Evolutionary conservation across 2,797 vertebrate genomes (phyloP), one percentile per base, ranked within the genome.

Genomic region (Kryptolebias ocellatus): DNA sequence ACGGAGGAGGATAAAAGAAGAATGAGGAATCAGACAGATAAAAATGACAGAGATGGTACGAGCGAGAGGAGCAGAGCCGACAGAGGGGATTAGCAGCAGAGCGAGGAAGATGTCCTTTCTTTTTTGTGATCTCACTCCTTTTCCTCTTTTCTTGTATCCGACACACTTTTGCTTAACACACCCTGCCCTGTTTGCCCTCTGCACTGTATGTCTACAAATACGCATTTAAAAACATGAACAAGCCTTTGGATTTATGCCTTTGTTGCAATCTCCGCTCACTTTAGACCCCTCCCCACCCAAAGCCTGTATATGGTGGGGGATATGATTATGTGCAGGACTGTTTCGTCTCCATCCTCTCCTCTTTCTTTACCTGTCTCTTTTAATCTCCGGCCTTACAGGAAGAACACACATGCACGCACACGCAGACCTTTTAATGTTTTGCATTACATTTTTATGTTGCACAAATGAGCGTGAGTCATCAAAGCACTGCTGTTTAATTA

Each of bases 191-290:
- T 54, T 34, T 58, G 66, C 63, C 65, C 58, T 76, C 74, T 59
- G 16, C 56, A 16, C 52, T 56, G 65, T 39, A 55, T 18, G 60
- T 72, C 46, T 50, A 66, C 51, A 64, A 67, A 79, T 34, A 42
- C 55, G 52, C 58, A 60, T 59, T 59, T 64, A 69, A 65, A 70
- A 70, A 68, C 66, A 61, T 60, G 70, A 67, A 70, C 84, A 79
- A 78, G 83, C 73, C 82, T 89, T 77, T 83, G 77, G 71, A 83
- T 76, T 90, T 89, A 85, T 72, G 71, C 49, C 56, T 80, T 81
- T 79, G 76, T 80, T 80, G 72, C 63, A 47, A 80, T 65, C 39
- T 76, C 77, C 59, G 34, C 78, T 80, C 42, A 37, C 62, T 67
- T 34, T 45, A 63, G 64, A 62, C 62, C 69, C 80, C 71, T 68